A percentile compares a stretch with the other conserved stretches of the same genome.
phyloP scores from a whole-genome alignment of 1,140 invertebrate species.

The Ostrea denselamellosa region DNA sequence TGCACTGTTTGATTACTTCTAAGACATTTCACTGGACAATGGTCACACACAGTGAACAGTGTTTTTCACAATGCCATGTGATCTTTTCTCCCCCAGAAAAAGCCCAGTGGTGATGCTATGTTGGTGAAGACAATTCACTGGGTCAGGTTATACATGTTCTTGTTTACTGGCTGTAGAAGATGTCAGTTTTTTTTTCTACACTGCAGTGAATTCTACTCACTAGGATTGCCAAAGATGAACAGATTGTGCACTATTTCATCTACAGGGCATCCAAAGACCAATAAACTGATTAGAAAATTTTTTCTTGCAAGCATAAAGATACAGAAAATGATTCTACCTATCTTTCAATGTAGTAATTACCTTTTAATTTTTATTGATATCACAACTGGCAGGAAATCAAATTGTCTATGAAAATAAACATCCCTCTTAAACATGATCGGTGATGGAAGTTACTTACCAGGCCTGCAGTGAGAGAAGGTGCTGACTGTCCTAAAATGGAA shows the following conservation, averaged over 20 bases:
- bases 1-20: background rate
- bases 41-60: background rate
- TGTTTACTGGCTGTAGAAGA: too few relatives aligned
- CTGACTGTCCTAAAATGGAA: conserved; percentile 93
- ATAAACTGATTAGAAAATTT: background rate
- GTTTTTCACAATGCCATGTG: background rate
- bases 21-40: background rate
- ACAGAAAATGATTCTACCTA: background rate
- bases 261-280: background rate
- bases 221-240: background rate
- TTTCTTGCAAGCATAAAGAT: background rate
- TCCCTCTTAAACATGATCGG: background rate
- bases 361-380: background rate
- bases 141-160: background rate
- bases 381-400: background rate
- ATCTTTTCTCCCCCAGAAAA: background rate
- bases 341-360: background rate
- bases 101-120: background rate
- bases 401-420: background rate
- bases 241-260: background rate
- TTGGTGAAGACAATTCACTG: background rate
- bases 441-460: conserved; percentile 42
- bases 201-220: background rate
- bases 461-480: conserved; percentile 89
- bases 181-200: background rate